Base-by-base conservation (phyloP, 2,888 invertebrate species). In the Meghimatium bilineatum region DNA sequence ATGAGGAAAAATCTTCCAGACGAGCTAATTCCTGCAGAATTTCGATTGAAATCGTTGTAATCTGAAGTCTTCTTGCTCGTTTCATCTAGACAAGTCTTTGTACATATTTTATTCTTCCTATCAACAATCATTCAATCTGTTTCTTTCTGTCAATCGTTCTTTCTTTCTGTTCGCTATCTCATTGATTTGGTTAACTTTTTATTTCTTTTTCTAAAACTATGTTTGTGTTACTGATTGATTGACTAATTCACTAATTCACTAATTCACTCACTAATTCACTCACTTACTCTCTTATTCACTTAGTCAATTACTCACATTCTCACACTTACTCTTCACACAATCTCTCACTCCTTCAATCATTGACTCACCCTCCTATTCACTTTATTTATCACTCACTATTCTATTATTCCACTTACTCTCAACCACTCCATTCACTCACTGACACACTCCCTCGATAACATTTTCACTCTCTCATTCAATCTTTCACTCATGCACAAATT, bases 1-100 rank as follows among this genome's bases (percentile, higher is more conserved):
- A 29, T 32, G 72, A 23, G 32, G 44, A 78, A 49, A 66, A 67
- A 66, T 44, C n/a, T 77, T n/a, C n/a, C 38, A 63, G 67, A 49
- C 38, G 38, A 29, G 67, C 78, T 66, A 78, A 78, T 67, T 78
- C 66, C 67, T 78, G 44, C 14, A 44, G 74, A 77, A 77, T 49
- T 66, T 78, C 78, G 38, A 78, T 66, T 49, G 60, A 78, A 38
- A 36, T 49, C 66, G 44, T 44, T 17, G 44, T 67, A 78, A 78
- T 67, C 44, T 56, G 3, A 29, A 23, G 66, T 44, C 66, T 67
- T 17, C 76, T 77, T 38, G 14, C 60, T 38, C n/a, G 76, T n/a
- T 77, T 77, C 60, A 60, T 77, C n/a, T 60, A 36, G 38, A 36
- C 76, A 60, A 5, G 60, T n/a, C 20, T 34, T 8, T 0, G 14